Conservation (phyloP, 2,888 invertebrate species). For the Sminthurinus aureus region DNA sequence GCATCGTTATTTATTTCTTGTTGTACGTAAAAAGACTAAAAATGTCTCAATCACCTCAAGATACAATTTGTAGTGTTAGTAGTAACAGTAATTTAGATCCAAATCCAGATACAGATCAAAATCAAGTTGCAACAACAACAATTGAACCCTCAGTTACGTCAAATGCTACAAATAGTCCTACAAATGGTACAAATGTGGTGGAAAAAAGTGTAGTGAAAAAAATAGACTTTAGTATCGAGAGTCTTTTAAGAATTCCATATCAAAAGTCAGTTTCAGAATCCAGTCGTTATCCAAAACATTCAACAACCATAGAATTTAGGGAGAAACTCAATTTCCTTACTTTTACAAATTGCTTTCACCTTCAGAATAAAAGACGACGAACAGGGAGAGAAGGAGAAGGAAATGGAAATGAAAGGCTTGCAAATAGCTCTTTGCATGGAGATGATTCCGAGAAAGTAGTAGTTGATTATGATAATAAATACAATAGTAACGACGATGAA, state of each 20-base stretch:
- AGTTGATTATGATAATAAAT: neutral
- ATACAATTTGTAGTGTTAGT: neutral
- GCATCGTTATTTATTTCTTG: neutral
- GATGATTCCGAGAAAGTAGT: neutral
- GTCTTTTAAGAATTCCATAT: constrained; percentile 37
- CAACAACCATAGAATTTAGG: neutral
- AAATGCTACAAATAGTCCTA: neutral
- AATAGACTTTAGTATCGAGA: constrained; percentile 48
- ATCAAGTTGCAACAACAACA: neutral
- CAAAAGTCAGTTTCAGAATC: neutral
- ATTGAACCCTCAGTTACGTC: neutral
- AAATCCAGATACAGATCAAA: neutral
- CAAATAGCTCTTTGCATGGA: neutral
- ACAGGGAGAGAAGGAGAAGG: neutral
- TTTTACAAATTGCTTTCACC: neutral
- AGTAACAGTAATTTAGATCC: neutral
- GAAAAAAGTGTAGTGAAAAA: constrained; percentile 8
- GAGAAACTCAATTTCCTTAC: neutral
- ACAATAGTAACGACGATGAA: neutral
- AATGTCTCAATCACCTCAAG: neutral
- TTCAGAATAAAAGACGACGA: neutral
- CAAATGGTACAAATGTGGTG: neutral
- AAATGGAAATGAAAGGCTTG: neutral
- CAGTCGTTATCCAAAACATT: neutral
- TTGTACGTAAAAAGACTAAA: neutral